A percentile compares a stretch with the other conserved stretches of the same genome.
These are phyloP conservation scores for Leiothrix lutea DNA, from an alignment of 2,113 vertebrate genomes.

Conservation along the genomic window DNA sequence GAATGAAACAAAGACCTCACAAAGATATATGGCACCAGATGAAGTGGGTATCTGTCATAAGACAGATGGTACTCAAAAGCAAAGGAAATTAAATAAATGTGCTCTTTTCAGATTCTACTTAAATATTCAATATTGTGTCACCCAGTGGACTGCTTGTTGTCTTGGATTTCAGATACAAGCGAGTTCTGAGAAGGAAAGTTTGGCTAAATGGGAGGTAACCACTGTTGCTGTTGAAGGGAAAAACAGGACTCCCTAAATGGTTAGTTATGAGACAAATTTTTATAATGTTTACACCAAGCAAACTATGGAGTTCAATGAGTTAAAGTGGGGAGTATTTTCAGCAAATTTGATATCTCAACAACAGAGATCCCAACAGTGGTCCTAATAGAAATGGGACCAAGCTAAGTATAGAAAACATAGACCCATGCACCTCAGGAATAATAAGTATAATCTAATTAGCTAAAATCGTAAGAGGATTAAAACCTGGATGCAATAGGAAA, in stretches of 20 bases:
- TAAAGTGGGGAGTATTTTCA: neutral
- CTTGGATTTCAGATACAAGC: neutral
- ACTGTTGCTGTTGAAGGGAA: neutral
- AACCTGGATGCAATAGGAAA: neutral
- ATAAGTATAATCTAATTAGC: neutral
- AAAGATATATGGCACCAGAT: neutral
- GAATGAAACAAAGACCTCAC: neutral
- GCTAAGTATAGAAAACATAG: neutral
- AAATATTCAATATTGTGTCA: neutral
- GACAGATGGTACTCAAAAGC: neutral
- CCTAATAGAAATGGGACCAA: neutral
- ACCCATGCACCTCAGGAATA: neutral
- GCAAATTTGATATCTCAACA: neutral
- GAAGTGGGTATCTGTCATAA: neutral
- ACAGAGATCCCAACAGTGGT: neutral
- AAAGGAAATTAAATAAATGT: neutral
- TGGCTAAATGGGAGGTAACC: neutral
- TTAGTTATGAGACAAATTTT: neutral
- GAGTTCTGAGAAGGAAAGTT: neutral
- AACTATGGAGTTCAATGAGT: fast-evolving
- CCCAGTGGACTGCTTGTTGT: neutral
- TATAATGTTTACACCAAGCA: neutral
- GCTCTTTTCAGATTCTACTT: neutral
- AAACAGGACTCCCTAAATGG: neutral
- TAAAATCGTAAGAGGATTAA: neutral